These are phyloP conservation scores for Styela plicata DNA, from an alignment of 23 tunicate species.

Conservation along the genomic window DNA sequence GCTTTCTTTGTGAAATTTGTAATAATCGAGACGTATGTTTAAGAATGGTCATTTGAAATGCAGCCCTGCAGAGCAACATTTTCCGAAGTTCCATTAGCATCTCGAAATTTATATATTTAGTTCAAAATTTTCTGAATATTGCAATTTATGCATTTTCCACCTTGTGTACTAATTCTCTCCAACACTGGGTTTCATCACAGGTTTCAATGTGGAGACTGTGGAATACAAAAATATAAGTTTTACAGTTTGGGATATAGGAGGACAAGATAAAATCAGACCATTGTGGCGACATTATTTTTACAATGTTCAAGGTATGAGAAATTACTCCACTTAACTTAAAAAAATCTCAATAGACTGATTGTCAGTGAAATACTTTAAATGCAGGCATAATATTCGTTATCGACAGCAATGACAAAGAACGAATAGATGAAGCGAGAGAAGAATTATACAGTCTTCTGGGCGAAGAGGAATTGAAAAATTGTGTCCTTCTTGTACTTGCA, in stretches of 20 bases:
- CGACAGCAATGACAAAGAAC: constrained; percentile 86
- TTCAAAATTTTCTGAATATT: too few relatives aligned
- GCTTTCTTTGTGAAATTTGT: too few relatives aligned
- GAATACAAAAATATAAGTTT: constrained; percentile 90
- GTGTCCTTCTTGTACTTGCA: constrained; percentile 85
- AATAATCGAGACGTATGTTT: too few relatives aligned
- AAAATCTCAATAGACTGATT: too few relatives aligned
- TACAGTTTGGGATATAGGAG: constrained; percentile 98
- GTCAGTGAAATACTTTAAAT: not conserved
- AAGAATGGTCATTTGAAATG: too few relatives aligned
- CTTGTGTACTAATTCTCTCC: too few relatives aligned
- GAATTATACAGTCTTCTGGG: constrained; percentile 85
- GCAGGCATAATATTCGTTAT: constrained; percentile 91
- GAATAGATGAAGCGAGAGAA: constrained; percentile 98
- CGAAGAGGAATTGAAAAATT: constrained; percentile 89
- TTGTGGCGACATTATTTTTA: constrained; percentile 97
- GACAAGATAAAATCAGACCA: constrained; percentile 95
- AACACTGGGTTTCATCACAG: too few relatives aligned
- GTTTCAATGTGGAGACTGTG: constrained; percentile 96
- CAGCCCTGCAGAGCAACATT: too few relatives aligned
- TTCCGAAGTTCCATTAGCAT: too few relatives aligned
- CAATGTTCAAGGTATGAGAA: constrained; percentile 80
- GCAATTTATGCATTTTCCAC: too few relatives aligned
- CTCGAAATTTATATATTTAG: too few relatives aligned
- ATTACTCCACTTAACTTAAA: not conserved